Conservation (phyloP, 2,888 invertebrate genomes). For the Cephonodes hylas region DNA sequence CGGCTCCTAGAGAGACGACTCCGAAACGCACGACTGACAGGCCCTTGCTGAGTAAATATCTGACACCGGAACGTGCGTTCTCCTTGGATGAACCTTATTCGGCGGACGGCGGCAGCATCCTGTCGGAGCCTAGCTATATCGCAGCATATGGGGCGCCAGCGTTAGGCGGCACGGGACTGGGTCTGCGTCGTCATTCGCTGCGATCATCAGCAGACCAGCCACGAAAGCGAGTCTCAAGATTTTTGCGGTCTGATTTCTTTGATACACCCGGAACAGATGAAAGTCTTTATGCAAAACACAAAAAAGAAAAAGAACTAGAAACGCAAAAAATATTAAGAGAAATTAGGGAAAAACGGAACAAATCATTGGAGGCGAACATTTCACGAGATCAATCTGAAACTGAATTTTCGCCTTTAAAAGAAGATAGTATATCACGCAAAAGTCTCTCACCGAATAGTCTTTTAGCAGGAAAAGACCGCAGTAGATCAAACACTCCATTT, state of each 20-base stretch:
- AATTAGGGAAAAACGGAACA: conserved; percentile 83
- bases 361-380: conserved; percentile 47
- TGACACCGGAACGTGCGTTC: conserved; percentile 66
- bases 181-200: conserved; percentile 54
- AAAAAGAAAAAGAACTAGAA: conserved; percentile 84
- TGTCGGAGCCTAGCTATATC: conserved; percentile 64
- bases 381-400: conserved; percentile 42
- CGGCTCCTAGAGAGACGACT: background rate
- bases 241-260: conserved; percentile 89
- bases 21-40: conserved; percentile 63
- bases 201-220: conserved; percentile 61
- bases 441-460: conserved; percentile 62
- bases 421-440: conserved; percentile 50
- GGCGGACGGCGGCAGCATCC: conserved; percentile 53
- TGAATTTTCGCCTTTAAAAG: conserved; percentile 44
- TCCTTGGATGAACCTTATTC: conserved; percentile 59
- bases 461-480: conserved; percentile 61
- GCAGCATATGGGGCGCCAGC: conserved; percentile 56
- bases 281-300: conserved; percentile 82
- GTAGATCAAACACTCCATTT: conserved; percentile 74
- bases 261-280: conserved; percentile 84
- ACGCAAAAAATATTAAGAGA: conserved; percentile 85
- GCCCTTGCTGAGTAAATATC: conserved; percentile 80
- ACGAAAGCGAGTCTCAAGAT: conserved; percentile 83
- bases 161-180: conserved; percentile 26